phyloP scores from a whole-genome alignment of 2,797 vertebrate species.

The Emys orbicularis region DNA sequence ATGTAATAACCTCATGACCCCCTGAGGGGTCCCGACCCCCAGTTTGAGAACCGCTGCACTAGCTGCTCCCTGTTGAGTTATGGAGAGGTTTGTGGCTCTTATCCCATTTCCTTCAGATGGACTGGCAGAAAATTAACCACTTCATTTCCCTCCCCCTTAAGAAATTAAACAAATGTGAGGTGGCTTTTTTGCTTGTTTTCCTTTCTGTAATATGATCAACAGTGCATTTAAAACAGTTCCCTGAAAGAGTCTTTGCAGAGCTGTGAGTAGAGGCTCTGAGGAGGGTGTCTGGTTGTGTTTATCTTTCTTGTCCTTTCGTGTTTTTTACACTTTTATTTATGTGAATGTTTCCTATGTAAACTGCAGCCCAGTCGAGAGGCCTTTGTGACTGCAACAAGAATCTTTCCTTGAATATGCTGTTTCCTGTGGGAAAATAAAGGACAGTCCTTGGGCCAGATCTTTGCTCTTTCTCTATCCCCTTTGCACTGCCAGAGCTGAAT shows the following conservation, averaged over 20 bases:
- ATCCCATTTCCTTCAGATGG: slow-evolving; percentile 43
- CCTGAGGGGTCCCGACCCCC: no score
- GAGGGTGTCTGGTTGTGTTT: slow-evolving; percentile 57
- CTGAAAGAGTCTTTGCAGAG: slow-evolving; percentile 30
- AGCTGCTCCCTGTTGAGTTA: slow-evolving; percentile 14
- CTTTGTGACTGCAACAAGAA: slow-evolving; percentile 62
- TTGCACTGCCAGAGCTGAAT: neutral
- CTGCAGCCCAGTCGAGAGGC: slow-evolving; percentile 63
- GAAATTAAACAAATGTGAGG: slow-evolving; percentile 63
- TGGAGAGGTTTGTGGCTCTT: slow-evolving; percentile 53
- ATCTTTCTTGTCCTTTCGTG: slow-evolving; percentile 47
- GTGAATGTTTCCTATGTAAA: slow-evolving; percentile 72
- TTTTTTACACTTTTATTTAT: slow-evolving; percentile 69
- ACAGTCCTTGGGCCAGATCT: neutral
- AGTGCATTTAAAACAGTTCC: slow-evolving; percentile 54
- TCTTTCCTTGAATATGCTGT: slow-evolving; percentile 72
- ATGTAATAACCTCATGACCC: no score
- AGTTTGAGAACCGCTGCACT: no score
- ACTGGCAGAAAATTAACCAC: slow-evolving; percentile 67
- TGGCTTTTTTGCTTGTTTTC: slow-evolving; percentile 14
- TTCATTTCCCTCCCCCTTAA: slow-evolving; percentile 55
- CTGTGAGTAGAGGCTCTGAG: slow-evolving; percentile 32
- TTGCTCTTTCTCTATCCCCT: neutral
- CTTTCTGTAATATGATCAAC: slow-evolving; percentile 37
- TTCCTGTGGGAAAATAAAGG: slow-evolving; percentile 76